Conservation (phyloP, 2,888 invertebrate genomes). For the Papilio elwesi region DNA sequence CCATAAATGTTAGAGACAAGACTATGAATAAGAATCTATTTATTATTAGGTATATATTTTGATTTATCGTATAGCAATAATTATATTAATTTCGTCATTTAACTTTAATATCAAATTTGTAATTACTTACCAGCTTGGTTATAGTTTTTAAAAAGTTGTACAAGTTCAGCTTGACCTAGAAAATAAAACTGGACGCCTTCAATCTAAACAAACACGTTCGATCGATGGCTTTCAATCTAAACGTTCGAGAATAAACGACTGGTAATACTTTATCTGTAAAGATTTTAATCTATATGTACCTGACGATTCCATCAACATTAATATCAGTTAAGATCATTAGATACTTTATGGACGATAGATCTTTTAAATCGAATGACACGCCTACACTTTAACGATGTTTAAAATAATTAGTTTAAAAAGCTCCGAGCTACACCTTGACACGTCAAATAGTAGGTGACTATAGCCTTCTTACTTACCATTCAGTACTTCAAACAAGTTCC, state of each 20-base stretch:
- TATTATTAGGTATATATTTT: neutral
- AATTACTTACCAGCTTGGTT: neutral
- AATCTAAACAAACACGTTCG: conserved; percentile 17
- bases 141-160: conserved; percentile 25
- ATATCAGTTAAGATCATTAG: neutral
- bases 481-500: too few species aligned
- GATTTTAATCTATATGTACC: neutral
- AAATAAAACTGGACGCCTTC: conserved; percentile 29
- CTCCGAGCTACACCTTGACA: too few species aligned
- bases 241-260: neutral
- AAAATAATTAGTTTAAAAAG: neutral
- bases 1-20: too few species aligned
- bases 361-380: neutral
- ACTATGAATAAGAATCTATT: too few species aligned
- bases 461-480: too few species aligned
- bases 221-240: conserved; percentile 6
- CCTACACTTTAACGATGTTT: neutral
- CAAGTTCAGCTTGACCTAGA: conserved; percentile 33
- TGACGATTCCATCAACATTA: neutral
- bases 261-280: neutral
- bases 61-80: neutral
- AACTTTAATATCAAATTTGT: neutral
- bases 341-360: neutral
- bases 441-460: too few species aligned
- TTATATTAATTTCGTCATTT: neutral